These are phyloP conservation scores for Melipona quadrifasciata DNA, from an alignment of 1,140 invertebrate genomes.

Conservation along the genomic window DNA sequence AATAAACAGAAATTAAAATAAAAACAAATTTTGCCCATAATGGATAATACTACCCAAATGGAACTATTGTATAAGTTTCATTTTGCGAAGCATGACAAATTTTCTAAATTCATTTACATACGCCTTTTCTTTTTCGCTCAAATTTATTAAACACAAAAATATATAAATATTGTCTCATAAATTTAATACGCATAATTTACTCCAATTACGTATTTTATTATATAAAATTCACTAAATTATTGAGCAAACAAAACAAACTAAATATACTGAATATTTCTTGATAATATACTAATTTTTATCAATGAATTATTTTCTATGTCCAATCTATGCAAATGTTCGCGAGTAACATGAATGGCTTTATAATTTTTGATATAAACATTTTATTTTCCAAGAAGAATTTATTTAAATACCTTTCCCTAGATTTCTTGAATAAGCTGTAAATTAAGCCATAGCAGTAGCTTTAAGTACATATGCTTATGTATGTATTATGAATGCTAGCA, in stretches of 20 bases:
- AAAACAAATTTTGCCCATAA: background rate
- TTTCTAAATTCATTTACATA: background rate
- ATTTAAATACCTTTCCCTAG: background rate
- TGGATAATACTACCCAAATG: too few relatives aligned
- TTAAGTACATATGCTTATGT: background rate
- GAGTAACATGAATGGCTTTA: background rate
- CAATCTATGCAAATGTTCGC: background rate
- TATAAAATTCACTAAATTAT: background rate
- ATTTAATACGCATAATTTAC: too few relatives aligned
- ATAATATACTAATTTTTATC: background rate
- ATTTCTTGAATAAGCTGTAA: background rate
- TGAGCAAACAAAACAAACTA: background rate
- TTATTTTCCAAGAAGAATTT: background rate
- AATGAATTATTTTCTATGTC: background rate
- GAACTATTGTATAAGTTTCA: background rate
- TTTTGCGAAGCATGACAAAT: background rate
- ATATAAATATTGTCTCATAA: too few relatives aligned
- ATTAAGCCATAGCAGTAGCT: background rate
- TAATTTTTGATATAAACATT: background rate
- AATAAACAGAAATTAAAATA: background rate
- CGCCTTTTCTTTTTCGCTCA: background rate
- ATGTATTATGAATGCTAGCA: conserved; percentile 15
- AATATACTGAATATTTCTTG: background rate
- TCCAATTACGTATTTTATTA: background rate
- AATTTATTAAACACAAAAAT: background rate